Evolutionary conservation across 2,888 invertebrate genomes (phyloP).

Genomic region (Troides oblongomaculatus): DNA sequence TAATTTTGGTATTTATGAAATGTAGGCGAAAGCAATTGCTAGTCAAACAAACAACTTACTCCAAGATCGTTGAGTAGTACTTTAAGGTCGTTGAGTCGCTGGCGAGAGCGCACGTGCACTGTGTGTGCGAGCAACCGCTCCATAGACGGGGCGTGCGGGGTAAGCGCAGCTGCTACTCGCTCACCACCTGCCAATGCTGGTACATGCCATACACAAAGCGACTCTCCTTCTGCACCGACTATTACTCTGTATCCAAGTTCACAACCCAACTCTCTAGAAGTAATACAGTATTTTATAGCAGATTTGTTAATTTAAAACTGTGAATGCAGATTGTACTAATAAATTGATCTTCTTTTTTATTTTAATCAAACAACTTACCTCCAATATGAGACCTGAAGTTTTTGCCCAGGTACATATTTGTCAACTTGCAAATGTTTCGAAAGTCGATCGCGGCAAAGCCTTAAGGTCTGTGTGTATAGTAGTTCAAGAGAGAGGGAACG

Average conservation of each 20-base stretch:
- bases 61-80: constrained; percentile 85
- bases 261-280: constrained; percentile 85
- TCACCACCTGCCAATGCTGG: constrained; percentile 79
- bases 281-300: not conserved
- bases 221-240: constrained; percentile 88
- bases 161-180: constrained; percentile 84
- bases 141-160: constrained; percentile 96
- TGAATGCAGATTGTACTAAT: too few species aligned
- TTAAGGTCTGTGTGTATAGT: constrained; percentile 91
- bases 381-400: constrained; percentile 97
- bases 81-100: constrained; percentile 90
- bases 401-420: constrained; percentile 93
- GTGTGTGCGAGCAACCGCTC: constrained; percentile 96
- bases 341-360: too few species aligned
- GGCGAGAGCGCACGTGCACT: constrained; percentile 94
- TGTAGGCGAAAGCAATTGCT: too few species aligned
- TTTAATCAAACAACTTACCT: constrained; percentile 71
- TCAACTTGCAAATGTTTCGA: constrained; percentile 94
- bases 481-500: constrained; percentile 96
- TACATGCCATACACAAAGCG: constrained; percentile 80
- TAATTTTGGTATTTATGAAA: too few species aligned
- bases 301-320: too few species aligned
- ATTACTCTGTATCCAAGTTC: constrained; percentile 93
- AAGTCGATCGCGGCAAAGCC: constrained; percentile 92
- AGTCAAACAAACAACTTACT: constrained; percentile 44